phyloP scores from a whole-genome alignment of 2,113 vertebrate genomes.

The Vicugna pacos region DNA sequence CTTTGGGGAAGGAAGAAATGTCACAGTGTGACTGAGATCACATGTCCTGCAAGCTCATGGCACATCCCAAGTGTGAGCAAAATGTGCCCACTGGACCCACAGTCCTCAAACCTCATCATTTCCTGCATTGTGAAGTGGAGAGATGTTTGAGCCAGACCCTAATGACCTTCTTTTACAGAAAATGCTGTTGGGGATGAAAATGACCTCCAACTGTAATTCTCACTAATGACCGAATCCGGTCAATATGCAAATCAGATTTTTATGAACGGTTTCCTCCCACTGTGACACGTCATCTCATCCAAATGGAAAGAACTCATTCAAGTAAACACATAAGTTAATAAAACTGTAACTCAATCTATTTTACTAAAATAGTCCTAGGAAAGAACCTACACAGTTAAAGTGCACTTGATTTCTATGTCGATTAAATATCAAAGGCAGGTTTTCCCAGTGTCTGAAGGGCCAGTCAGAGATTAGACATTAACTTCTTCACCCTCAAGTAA shows the following conservation, averaged over 20 bases:
- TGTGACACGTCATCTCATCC: not conserved
- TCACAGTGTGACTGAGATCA: not conserved
- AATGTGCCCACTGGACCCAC: not conserved
- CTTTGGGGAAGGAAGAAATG: not conserved
- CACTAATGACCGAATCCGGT: not conserved
- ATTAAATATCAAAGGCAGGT: slow-evolving; percentile 65
- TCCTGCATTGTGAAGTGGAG: not conserved
- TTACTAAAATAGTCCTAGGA: slow-evolving; percentile 34
- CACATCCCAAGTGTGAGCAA: not conserved
- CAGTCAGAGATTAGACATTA: slow-evolving; percentile 46
- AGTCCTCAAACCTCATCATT: not conserved
- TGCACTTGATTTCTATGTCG: slow-evolving; percentile 33
- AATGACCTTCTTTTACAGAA: not conserved
- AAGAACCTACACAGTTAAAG: slow-evolving; percentile 27
- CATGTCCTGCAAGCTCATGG: not conserved
- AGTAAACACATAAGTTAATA: not conserved
- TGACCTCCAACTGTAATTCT: not conserved
- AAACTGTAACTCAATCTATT: not conserved
- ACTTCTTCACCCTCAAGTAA: slow-evolving; percentile 66
- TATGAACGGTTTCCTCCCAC: not conserved
- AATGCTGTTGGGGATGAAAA: not conserved
- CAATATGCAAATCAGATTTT: not conserved
- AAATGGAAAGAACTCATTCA: not conserved
- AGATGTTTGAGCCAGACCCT: not conserved
- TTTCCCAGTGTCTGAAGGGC: slow-evolving; percentile 61